phyloP scores from a whole-genome alignment of 1,140 invertebrate species.

The Musca vetustissima region DNA sequence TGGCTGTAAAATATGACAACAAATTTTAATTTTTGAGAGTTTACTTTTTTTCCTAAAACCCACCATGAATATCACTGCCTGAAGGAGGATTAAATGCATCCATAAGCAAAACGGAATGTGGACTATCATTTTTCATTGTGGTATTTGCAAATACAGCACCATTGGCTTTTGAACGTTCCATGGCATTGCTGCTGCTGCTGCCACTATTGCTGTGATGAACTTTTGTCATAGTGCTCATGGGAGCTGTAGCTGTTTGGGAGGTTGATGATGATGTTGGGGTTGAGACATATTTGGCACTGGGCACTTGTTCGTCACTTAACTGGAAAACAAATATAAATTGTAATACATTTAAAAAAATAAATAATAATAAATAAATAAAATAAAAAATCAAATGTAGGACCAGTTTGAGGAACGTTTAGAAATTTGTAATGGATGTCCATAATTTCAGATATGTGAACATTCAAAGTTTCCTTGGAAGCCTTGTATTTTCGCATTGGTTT shows the following conservation, averaged over 20 bases:
- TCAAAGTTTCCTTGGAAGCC: too few species aligned
- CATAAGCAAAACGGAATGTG: constrained; percentile 55
- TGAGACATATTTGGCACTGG: constrained; percentile 32
- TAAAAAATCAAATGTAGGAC: not conserved
- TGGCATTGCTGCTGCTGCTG: not conserved
- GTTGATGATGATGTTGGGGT: constrained; percentile 34
- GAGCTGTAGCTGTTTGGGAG: constrained; percentile 26
- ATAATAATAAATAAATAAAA: not conserved
- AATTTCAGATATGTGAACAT: too few species aligned
- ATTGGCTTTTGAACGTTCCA: constrained; percentile 44
- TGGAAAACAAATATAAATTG: too few species aligned
- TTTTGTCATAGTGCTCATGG: constrained; percentile 50
- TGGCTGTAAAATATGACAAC: constrained; percentile 33
- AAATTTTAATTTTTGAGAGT: not conserved
- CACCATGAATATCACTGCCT: constrained; percentile 44
- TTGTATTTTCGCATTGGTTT: too few species aligned
- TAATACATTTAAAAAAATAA: not conserved
- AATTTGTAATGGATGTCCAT: too few species aligned
- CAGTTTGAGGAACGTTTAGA: too few species aligned
- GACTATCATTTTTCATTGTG: constrained; percentile 37
- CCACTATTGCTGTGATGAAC: constrained; percentile 41
- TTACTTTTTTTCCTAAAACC: constrained; percentile 26
- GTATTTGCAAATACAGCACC: constrained; percentile 28
- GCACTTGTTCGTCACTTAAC: constrained; percentile 43
- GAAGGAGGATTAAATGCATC: constrained; percentile 53